Percentiles rank a stretch among this genome's conserved stretches.
These are phyloP conservation scores for Bagarius yarrelli DNA, from an alignment of 2,113 vertebrate species.

Conservation along the genomic window DNA sequence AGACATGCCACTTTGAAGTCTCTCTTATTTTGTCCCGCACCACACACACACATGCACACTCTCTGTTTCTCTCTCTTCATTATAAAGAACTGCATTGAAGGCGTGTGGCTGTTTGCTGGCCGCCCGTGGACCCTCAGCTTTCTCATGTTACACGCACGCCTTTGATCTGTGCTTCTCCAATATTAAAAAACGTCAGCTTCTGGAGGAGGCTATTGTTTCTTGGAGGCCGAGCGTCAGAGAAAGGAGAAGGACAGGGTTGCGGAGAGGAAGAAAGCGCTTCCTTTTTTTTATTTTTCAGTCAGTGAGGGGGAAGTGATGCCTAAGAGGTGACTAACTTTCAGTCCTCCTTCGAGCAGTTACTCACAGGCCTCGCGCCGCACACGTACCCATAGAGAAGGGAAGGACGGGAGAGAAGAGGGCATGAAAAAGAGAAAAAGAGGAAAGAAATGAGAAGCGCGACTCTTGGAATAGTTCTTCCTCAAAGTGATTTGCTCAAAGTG, in stretches of 20 bases:
- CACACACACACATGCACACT: neutral
- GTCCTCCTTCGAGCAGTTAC: conserved; percentile 39
- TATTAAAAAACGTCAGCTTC: conserved; percentile 41
- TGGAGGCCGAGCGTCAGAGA: conserved; percentile 38
- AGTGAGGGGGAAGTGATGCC: conserved; percentile 41
- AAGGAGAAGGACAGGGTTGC: conserved; percentile 26
- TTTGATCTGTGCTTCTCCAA: conserved; percentile 64
- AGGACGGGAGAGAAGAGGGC: neutral
- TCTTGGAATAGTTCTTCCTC: conserved; percentile 13
- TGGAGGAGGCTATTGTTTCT: conserved; percentile 42
- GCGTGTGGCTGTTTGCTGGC: conserved; percentile 34
- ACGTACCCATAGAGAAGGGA: conserved; percentile 26
- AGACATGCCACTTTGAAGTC: conserved; percentile 62
- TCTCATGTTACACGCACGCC: conserved; percentile 62
- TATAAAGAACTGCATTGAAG: conserved; percentile 30
- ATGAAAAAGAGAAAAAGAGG: conserved; percentile 31
- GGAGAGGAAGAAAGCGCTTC: conserved; percentile 38
- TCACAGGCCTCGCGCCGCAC: conserved; percentile 32
- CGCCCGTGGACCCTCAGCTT: conserved; percentile 55
- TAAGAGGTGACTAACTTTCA: conserved; percentile 51
- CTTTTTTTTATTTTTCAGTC: conserved; percentile 30
- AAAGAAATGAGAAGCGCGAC: conserved; percentile 28
- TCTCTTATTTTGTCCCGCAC: conserved; percentile 20
- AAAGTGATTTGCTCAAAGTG: neutral
- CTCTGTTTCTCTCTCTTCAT: conserved; percentile 10